phyloP scores from a whole-genome alignment of 2,888 invertebrate genomes.

The Erpobdella octoculata region DNA sequence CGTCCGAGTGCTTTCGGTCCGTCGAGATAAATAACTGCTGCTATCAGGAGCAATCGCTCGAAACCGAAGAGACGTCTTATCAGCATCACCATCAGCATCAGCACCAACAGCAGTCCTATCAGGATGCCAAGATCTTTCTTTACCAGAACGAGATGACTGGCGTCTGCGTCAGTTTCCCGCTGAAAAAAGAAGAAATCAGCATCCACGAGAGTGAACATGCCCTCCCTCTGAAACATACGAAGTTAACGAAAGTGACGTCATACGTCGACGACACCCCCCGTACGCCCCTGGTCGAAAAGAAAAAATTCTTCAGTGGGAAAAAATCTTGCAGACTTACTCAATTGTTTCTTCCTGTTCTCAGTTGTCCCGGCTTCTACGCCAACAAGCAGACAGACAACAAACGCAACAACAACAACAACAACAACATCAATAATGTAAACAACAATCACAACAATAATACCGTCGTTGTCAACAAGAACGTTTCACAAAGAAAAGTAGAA shows the following conservation, averaged over 20 bases:
- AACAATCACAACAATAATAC: not conserved
- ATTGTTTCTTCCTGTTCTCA: constrained; percentile 2
- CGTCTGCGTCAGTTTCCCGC: not conserved
- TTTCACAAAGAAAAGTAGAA: too few relatives aligned
- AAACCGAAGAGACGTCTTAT: not conserved
- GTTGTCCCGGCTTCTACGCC: not conserved
- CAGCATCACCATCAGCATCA: not conserved
- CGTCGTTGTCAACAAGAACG: not conserved
- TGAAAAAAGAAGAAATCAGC: not conserved
- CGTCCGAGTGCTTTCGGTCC: not conserved
- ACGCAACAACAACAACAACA: not conserved
- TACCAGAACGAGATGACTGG: not conserved
- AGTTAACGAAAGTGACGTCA: not conserved
- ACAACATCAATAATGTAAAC: not conserved
- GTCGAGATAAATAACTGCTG: not conserved
- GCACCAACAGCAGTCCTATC: not conserved
- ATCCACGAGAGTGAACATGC: not conserved
- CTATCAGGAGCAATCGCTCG: too few relatives aligned
- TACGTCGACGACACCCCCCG: not conserved
- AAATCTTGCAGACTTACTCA: not conserved
- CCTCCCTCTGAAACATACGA: not conserved
- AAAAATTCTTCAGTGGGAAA: not conserved
- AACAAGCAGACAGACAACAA: not conserved
- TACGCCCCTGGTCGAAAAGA: not conserved
- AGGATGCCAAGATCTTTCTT: not conserved